Conservation (phyloP, 1,140 invertebrate genomes). For the Acromyrmex charruanus region DNA sequence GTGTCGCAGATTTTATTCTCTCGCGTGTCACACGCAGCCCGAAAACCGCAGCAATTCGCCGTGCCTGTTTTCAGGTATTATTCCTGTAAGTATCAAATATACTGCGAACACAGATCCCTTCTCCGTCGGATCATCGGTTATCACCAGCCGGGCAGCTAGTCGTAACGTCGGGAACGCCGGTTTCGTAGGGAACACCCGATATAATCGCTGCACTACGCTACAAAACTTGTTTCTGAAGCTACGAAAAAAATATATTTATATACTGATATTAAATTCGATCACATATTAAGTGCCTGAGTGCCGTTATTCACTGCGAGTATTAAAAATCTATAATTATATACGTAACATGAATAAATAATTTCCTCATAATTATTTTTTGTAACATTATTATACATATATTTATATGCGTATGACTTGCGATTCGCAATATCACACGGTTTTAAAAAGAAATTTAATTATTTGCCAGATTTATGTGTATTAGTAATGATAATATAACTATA, state of each 20-base stretch:
- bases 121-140: no score
- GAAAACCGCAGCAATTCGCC: conserved; percentile 61
- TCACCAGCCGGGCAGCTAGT: not conserved
- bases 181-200: not conserved
- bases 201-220: not conserved
- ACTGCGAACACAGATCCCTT: not conserved
- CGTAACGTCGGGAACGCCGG: not conserved
- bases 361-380: not conserved
- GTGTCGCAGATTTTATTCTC: conserved; percentile 69
- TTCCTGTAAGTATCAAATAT: conserved; percentile 73
- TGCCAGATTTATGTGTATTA: no score
- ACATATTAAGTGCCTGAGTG: no score
- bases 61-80: conserved; percentile 74
- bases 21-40: conserved; percentile 48
- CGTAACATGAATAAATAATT: not conserved
- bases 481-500: not conserved
- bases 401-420: not conserved
- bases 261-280: not conserved
- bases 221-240: conserved; percentile 11
- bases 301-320: no score
- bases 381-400: not conserved
- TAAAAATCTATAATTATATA: no score
- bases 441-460: no score
- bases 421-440: no score
- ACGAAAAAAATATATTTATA: not conserved